Evolutionary conservation across 1,140 invertebrate species (phyloP).

Genomic region (Zaprionus africanus): DNA sequence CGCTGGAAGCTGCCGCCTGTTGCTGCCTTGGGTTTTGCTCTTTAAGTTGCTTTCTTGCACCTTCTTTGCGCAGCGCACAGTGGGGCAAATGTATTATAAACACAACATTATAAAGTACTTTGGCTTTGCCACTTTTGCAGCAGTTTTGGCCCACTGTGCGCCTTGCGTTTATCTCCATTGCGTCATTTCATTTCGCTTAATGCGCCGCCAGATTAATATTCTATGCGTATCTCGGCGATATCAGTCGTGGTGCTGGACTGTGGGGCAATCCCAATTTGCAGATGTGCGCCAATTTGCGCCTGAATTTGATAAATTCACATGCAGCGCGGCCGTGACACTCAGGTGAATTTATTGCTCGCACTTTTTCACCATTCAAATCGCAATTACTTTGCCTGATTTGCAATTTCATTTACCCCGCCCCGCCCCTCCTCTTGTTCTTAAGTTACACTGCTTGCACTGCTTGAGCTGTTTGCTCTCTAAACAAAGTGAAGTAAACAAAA

Average conservation of each 20-base stretch:
- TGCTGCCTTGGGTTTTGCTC: conserved; percentile 46
- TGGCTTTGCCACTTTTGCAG: not conserved
- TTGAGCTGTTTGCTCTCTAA: conserved; percentile 60
- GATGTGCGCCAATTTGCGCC: conserved; percentile 81
- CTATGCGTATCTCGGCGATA: conserved; percentile 72
- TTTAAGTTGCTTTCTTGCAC: conserved; percentile 23
- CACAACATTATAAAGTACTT: no score
- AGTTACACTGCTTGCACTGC: no score
- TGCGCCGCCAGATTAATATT: conserved; percentile 77
- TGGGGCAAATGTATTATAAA: not conserved
- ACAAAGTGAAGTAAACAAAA: conserved; percentile 65
- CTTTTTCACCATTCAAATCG: conserved; percentile 82
- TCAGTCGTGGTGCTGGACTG: conserved; percentile 23
- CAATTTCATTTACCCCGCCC: conserved; percentile 68
- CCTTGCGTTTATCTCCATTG: conserved; percentile 57
- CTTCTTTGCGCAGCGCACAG: conserved; percentile 26
- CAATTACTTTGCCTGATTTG: conserved; percentile 81
- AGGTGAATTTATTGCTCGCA: conserved; percentile 75
- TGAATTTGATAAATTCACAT: conserved; percentile 82
- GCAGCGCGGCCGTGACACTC: conserved; percentile 74
- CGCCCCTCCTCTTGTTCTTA: no score
- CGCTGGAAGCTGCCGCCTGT: conserved; percentile 51
- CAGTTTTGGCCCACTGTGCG: conserved; percentile 46
- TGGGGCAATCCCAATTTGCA: conserved; percentile 67
- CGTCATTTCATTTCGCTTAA: conserved; percentile 77